phyloP scores from a whole-genome alignment of 1,140 invertebrate genomes.

The Ooceraea biroi region DNA sequence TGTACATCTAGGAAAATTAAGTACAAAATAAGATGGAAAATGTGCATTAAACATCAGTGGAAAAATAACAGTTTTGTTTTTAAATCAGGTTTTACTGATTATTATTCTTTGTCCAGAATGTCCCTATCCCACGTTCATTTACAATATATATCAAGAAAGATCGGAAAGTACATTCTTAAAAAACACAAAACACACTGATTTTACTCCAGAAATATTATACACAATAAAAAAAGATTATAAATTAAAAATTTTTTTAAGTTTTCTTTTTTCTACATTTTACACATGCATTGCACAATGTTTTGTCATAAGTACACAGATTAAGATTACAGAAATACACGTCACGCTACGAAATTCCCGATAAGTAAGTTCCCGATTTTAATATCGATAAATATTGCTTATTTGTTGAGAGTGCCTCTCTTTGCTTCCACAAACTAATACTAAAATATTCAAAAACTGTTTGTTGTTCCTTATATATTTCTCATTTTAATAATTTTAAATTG shows the following conservation, averaged over 20 bases:
- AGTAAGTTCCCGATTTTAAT: constrained; percentile 42
- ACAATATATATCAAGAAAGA: not conserved
- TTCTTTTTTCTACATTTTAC: constrained; percentile 8
- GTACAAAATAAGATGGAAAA: constrained; percentile 23
- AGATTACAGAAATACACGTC: constrained; percentile 37
- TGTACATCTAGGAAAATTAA: constrained; percentile 13
- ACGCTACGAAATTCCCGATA: constrained; percentile 33
- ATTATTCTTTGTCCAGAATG: constrained; percentile 29
- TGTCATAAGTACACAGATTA: constrained; percentile 11
- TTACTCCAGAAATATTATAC: no score
- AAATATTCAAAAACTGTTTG: not conserved
- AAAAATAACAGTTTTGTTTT: not conserved
- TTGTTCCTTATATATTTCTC: not conserved
- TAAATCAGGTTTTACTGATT: constrained; percentile 26
- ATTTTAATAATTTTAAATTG: constrained; percentile 18
- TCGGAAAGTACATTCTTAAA: constrained; percentile 2
- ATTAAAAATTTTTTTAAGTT: not conserved
- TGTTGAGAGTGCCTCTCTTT: constrained; percentile 28
- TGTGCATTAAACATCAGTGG: constrained; percentile 24
- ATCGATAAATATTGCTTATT: constrained; percentile 25
- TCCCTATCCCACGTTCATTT: constrained; percentile 9
- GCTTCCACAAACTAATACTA: constrained; percentile 43
- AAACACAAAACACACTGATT: not conserved
- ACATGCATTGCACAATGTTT: constrained; percentile 9
- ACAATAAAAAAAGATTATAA: not conserved